Conservation (phyloP, 1,140 invertebrate genomes). For the Hyphantria cunea region DNA sequence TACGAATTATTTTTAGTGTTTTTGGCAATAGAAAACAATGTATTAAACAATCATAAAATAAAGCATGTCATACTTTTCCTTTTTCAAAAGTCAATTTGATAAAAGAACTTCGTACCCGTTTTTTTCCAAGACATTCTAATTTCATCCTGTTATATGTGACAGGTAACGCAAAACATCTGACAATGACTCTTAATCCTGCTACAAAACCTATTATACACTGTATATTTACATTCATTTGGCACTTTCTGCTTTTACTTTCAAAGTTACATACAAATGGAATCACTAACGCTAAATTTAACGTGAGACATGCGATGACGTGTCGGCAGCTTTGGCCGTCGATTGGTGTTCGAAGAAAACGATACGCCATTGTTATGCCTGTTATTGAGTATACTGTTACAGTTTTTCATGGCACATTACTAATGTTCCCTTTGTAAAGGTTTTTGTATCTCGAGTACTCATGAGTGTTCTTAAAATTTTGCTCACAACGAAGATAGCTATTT, state of each 20-base stretch:
- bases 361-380: constrained; percentile 74
- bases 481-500: too few relatives aligned
- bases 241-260: constrained; percentile 58
- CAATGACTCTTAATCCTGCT: constrained; percentile 13
- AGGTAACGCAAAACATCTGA: not conserved
- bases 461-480: not conserved
- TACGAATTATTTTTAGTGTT: too few relatives aligned
- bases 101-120: too few relatives aligned
- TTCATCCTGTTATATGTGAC: too few relatives aligned
- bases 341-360: constrained; percentile 63
- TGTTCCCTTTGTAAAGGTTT: constrained; percentile 58
- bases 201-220: constrained; percentile 1
- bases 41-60: too few relatives aligned
- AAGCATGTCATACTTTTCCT: too few relatives aligned
- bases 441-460: constrained; percentile 28
- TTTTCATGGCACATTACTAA: constrained; percentile 68
- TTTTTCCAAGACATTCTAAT: too few relatives aligned
- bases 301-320: constrained; percentile 43
- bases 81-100: too few relatives aligned
- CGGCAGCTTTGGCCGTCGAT: constrained; percentile 49
- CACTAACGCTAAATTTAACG: constrained; percentile 78
- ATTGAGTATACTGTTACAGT: constrained; percentile 71
- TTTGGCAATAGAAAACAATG: too few relatives aligned
- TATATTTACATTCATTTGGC: constrained; percentile 9
- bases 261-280: constrained; percentile 63